Conservation (phyloP, 1,140 invertebrate genomes). For the Bombus vancouverensis region DNA sequence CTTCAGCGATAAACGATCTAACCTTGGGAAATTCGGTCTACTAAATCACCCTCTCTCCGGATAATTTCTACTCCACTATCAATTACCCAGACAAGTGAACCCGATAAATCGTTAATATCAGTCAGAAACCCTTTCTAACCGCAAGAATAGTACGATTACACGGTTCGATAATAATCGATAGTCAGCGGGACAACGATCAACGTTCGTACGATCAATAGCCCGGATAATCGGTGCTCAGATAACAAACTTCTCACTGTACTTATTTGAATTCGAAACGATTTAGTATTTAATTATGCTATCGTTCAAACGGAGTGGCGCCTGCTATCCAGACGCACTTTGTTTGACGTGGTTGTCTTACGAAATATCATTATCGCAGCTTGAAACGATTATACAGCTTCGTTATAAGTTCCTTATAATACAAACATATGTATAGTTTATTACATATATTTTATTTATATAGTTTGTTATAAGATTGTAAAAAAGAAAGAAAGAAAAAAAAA, state of each 20-base stretch:
- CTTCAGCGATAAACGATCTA: neutral
- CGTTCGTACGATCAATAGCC: neutral
- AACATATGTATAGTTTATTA: no score
- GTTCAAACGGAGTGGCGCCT: neutral
- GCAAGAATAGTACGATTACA: neutral
- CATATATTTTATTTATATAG: no score
- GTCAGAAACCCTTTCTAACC: neutral
- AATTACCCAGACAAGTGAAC: neutral
- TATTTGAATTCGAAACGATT: no score
- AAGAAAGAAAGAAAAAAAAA: no score
- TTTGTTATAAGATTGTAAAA: no score
- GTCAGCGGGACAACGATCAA: neutral
- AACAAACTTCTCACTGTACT: neutral
- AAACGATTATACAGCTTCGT: neutral
- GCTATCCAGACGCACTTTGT: neutral
- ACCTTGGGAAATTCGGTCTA: neutral
- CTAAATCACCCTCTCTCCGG: neutral
- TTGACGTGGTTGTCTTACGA: neutral
- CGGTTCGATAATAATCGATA: constrained; percentile 9
- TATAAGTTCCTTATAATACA: neutral
- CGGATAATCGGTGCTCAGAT: neutral
- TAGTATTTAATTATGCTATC: neutral
- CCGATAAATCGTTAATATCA: constrained; percentile 16
- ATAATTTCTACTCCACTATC: neutral
- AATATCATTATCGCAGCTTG: neutral